Conservation (phyloP, 1,140 invertebrate genomes). For the Drosophila cardini region DNA sequence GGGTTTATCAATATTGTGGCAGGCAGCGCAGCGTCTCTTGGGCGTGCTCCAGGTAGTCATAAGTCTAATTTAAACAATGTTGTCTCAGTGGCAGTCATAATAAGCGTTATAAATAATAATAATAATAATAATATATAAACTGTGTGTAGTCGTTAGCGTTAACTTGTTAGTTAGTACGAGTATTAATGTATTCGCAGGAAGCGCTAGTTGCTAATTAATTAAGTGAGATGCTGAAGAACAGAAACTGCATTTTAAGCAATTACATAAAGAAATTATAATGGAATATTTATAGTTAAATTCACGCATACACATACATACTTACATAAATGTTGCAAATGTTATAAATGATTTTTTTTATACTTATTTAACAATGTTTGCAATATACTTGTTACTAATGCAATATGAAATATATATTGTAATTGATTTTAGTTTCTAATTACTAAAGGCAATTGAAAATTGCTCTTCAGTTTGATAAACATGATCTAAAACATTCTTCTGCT, state of each 20-base stretch:
- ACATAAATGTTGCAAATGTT: slow-evolving; percentile 62
- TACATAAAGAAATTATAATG: slow-evolving; percentile 12
- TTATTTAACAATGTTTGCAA: slow-evolving; percentile 36
- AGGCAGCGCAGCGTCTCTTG: slow-evolving; percentile 18
- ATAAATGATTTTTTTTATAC: slow-evolving; percentile 52
- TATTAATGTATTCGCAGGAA: slow-evolving; percentile 64
- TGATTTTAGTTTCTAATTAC: slow-evolving; percentile 28
- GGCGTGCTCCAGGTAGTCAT: slow-evolving; percentile 70
- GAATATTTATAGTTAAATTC: slow-evolving; percentile 27
- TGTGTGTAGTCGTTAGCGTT: slow-evolving; percentile 60
- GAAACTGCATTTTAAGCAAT: slow-evolving; percentile 69
- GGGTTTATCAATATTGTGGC: slow-evolving; percentile 19
- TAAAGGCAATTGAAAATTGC: slow-evolving; percentile 33
- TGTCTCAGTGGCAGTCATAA: slow-evolving; percentile 59
- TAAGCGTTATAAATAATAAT: slow-evolving; percentile 42
- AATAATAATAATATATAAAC: slow-evolving; percentile 13
- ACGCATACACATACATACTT: slow-evolving; percentile 15
- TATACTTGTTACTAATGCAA: slow-evolving; percentile 56
- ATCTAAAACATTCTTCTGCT: slow-evolving; percentile 45
- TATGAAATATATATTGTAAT: slow-evolving; percentile 36
- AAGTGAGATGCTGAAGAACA: slow-evolving; percentile 65
- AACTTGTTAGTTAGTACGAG: slow-evolving; percentile 62
- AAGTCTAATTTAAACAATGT: slow-evolving; percentile 45
- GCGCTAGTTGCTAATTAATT: slow-evolving; percentile 49
- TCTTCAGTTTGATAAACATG: slow-evolving; percentile 20